Conservation (phyloP, 2,113 vertebrate genomes). For the Struthio camelus region DNA sequence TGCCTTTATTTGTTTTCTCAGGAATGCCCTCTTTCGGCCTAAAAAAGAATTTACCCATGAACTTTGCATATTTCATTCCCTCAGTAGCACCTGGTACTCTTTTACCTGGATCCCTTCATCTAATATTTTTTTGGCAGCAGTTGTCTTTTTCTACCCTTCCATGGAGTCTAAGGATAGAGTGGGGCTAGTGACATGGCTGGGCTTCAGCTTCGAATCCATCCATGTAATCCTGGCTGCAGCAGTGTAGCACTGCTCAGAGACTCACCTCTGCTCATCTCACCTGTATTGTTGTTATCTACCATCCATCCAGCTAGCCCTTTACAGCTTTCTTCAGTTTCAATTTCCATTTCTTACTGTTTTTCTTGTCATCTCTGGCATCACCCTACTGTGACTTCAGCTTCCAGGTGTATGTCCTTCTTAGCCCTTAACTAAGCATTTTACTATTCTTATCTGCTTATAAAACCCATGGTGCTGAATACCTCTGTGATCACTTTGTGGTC, state of each 20-base stretch:
- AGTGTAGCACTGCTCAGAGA: not conserved
- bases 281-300: not conserved
- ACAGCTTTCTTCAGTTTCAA: not conserved
- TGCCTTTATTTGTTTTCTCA: not conserved
- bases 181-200: accelerated
- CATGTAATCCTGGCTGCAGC: not conserved
- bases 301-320: not conserved
- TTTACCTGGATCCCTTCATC: not conserved
- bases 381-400: not conserved
- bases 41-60: not conserved
- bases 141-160: not conserved
- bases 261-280: not conserved
- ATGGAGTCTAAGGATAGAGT: accelerated
- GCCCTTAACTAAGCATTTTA: not conserved
- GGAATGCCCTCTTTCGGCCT: not conserved
- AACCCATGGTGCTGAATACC: not conserved
- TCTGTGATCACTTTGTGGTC: not conserved
- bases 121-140: not conserved
- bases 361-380: not conserved
- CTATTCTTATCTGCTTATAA: not conserved
- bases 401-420: not conserved
- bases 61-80: not conserved
- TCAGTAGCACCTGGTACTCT: not conserved
- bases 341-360: not conserved
- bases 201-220: not conserved